Evolutionary conservation across 2,113 vertebrate genomes (phyloP).

Genomic region (Bubo bubo): DNA sequence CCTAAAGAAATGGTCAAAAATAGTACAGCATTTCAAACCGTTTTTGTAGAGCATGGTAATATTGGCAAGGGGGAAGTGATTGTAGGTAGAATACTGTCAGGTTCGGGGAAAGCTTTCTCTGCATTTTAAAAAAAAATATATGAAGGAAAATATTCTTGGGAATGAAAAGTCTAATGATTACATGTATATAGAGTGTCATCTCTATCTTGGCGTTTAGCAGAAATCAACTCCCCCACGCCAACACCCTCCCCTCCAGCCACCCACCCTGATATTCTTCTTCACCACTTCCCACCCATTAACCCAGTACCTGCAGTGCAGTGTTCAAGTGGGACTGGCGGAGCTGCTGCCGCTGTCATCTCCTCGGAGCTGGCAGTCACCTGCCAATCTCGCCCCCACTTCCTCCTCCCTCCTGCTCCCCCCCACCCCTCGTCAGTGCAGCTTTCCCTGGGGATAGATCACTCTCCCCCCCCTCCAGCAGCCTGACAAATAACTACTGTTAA

Average conservation of each 20-base stretch:
- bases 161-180: constrained; percentile 58
- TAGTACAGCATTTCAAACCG: constrained; percentile 24
- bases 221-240: constrained; percentile 55
- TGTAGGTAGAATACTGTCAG: constrained; percentile 51
- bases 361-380: constrained; percentile 52
- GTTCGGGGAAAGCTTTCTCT: constrained; percentile 42
- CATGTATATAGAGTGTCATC: constrained; percentile 40
- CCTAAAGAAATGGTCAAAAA: constrained; percentile 42
- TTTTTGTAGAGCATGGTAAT: constrained; percentile 1
- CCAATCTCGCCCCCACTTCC: constrained; percentile 76
- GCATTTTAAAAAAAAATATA: constrained; percentile 42
- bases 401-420: constrained; percentile 65
- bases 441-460: constrained; percentile 74
- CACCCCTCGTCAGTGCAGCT: constrained; percentile 57
- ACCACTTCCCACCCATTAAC: constrained; percentile 67
- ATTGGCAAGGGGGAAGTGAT: constrained; percentile 33
- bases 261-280: constrained; percentile 48
- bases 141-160: constrained; percentile 49
- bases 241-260: constrained; percentile 51
- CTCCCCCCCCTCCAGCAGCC: constrained; percentile 59
- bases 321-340: constrained; percentile 46
- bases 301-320: constrained; percentile 54
- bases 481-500: constrained; percentile 79
- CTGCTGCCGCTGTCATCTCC: constrained; percentile 47
- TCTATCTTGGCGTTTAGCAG: constrained; percentile 34